A percentile compares a stretch with the other conserved stretches of the same genome.
phyloP scores from a whole-genome alignment of 2,888 invertebrate genomes.

The Tachystola acroxantha region DNA sequence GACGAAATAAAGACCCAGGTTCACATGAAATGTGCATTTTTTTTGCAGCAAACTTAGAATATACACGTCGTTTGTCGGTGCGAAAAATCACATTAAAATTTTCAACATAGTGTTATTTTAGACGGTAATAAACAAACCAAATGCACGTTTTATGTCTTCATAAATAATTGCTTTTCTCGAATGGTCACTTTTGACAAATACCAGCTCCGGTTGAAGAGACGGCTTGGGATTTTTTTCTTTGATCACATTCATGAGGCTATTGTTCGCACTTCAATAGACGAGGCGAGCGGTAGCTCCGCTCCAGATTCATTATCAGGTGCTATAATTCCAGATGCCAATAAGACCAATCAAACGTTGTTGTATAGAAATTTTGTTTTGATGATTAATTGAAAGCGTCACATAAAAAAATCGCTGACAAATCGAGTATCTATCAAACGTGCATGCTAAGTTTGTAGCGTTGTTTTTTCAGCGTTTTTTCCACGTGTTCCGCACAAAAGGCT shows the following conservation, averaged over 20 bases:
- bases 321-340: constrained; percentile 41
- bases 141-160: constrained; percentile 50
- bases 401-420: constrained; percentile 67
- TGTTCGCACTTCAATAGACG: constrained; percentile 22
- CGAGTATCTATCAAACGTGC: constrained; percentile 49
- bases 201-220: neutral
- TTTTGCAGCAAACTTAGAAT: constrained; percentile 61
- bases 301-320: constrained; percentile 35
- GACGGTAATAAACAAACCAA: constrained; percentile 54
- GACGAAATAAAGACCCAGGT: constrained; percentile 41
- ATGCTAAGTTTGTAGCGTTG: constrained; percentile 39
- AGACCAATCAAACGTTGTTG: constrained; percentile 39
- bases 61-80: constrained; percentile 49
- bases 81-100: constrained; percentile 59
- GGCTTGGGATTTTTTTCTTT: neutral
- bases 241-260: constrained; percentile 16
- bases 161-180: constrained; percentile 39
- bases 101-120: constrained; percentile 50
- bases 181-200: constrained; percentile 6
- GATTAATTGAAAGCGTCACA: constrained; percentile 54
- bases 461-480: constrained; percentile 47
- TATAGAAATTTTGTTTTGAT: constrained; percentile 37
- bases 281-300: constrained; percentile 19
- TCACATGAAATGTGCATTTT: constrained; percentile 64
- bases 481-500: constrained; percentile 47